Percentiles rank a stretch among this genome's conserved stretches.
These are phyloP conservation scores for Augiades crinisus DNA, from an alignment of 2,888 invertebrate genomes.

Conservation along the genomic window DNA sequence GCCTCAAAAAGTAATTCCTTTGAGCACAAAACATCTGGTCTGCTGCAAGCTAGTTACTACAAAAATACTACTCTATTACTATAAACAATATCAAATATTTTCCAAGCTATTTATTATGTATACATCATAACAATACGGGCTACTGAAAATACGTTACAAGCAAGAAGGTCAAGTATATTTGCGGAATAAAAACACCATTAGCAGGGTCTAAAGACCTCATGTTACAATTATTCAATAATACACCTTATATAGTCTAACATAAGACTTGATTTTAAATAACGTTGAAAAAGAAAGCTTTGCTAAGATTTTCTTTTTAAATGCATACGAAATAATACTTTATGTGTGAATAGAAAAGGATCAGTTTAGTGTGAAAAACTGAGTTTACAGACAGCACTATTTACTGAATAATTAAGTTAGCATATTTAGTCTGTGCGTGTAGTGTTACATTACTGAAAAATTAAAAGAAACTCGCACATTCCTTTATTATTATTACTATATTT, in stretches of 20 bases:
- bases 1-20: too few species aligned
- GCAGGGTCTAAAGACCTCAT: conserved; percentile 3
- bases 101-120: too few species aligned
- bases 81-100: too few species aligned
- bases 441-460: conserved; percentile 12
- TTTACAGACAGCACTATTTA: background rate
- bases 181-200: conserved; percentile 21
- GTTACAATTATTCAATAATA: background rate
- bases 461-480: background rate
- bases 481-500: too few species aligned
- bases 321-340: conserved; percentile 6
- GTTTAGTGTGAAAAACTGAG: background rate
- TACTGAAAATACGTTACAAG: conserved; percentile 10
- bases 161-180: conserved; percentile 25
- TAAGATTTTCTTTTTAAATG: background rate
- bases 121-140: background rate
- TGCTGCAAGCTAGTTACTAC: too few species aligned
- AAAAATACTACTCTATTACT: too few species aligned
- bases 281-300: background rate
- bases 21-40: too few species aligned
- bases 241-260: background rate
- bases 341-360: background rate
- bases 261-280: background rate
- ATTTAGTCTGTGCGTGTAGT: background rate
- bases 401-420: conserved; percentile 18